These are phyloP conservation scores for Orchesella flavescens DNA, from an alignment of 2,888 invertebrate genomes.

Conservation along the genomic window DNA sequence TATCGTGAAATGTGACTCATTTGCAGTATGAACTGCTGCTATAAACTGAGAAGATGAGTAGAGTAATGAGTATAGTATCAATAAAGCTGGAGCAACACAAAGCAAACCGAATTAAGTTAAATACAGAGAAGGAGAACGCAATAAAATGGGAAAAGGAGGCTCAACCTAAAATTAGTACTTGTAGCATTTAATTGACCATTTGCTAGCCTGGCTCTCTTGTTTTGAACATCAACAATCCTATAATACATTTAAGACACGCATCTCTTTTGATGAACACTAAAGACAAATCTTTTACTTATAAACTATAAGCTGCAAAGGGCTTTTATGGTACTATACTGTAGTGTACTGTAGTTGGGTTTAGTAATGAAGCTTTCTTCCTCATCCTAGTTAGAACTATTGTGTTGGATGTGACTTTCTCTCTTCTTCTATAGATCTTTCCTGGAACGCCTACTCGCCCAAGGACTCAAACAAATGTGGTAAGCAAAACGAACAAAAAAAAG, in stretches of 20 bases:
- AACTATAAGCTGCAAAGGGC: background rate
- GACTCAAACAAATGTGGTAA: slow-evolving; percentile 75
- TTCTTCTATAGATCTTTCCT: slow-evolving; percentile 75
- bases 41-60: background rate
- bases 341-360: background rate
- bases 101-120: slow-evolving; percentile 33
- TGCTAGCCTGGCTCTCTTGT: background rate
- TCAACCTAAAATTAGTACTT: slow-evolving; percentile 17
- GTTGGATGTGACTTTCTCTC: slow-evolving; percentile 41
- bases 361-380: background rate
- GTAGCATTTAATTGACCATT: slow-evolving; percentile 1
- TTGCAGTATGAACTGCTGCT: background rate
- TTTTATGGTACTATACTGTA: background rate
- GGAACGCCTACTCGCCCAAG: slow-evolving; percentile 77
- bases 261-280: background rate
- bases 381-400: background rate
- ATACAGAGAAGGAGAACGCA: background rate
- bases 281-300: background rate
- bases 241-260: background rate
- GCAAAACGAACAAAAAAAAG: slow-evolving; percentile 40
- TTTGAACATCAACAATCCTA: background rate
- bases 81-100: background rate
- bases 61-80: background rate
- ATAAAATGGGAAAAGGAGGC: slow-evolving; percentile 1
- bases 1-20: background rate